Evolutionary conservation across 2,797 vertebrate genomes (phyloP).

Genomic region (Coranthus polyacanthus): DNA sequence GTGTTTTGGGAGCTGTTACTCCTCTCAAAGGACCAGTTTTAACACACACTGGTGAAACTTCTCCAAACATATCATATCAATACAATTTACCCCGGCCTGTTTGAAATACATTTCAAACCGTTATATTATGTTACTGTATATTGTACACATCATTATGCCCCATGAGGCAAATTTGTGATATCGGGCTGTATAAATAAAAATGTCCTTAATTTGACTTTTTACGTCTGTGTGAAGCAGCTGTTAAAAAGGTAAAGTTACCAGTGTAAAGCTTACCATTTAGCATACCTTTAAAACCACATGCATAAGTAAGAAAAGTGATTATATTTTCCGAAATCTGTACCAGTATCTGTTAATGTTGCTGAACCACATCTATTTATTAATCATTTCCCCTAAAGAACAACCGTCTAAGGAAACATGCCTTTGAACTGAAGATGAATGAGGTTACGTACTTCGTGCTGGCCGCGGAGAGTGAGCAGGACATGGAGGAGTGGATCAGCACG

Average conservation of each 20-base stretch:
- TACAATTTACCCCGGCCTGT: background rate
- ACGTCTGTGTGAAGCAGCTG: too few relatives aligned
- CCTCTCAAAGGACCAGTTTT: too few relatives aligned
- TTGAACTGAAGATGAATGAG: conserved; percentile 99
- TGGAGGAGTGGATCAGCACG: conserved; percentile 99
- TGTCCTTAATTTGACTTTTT: too few relatives aligned
- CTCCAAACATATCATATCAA: background rate
- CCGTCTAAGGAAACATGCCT: conserved; percentile 95
- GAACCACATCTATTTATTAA: conserved; percentile 22
- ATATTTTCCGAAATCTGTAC: conserved; percentile 19
- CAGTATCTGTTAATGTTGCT: conserved; percentile 7
- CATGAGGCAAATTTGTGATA: too few relatives aligned
- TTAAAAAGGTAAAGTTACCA: too few relatives aligned
- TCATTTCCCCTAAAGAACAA: conserved; percentile 87
- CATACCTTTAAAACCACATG: background rate
- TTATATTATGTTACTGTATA: too few relatives aligned
- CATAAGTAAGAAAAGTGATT: conserved; percentile 12
- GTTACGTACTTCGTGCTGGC: conserved; percentile 99
- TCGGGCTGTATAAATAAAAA: too few relatives aligned
- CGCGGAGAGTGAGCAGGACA: conserved; percentile 96
- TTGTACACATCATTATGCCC: too few relatives aligned
- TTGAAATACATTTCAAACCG: too few relatives aligned
- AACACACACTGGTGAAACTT: background rate
- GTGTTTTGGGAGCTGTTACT: too few relatives aligned
- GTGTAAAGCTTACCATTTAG: background rate